These are phyloP conservation scores for Oscheius sp. DNA, from an alignment of 2,888 invertebrate genomes.

Conservation along the genomic window DNA sequence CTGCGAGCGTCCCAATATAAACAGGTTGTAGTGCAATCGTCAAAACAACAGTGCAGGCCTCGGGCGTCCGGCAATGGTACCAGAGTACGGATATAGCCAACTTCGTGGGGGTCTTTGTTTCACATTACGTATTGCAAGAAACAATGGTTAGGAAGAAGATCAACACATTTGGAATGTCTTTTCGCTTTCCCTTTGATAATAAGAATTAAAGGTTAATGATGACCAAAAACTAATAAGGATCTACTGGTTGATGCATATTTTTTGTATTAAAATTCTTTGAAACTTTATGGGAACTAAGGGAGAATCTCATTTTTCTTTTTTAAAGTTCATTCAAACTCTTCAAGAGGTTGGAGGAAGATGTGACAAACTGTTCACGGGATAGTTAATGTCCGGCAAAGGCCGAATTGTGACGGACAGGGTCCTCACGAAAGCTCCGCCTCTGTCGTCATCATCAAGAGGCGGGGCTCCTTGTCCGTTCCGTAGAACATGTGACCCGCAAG, in stretches of 20 bases:
- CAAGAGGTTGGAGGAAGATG: background rate
- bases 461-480: conserved; percentile 22
- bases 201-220: too few relatives aligned
- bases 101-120: background rate
- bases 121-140: too few relatives aligned
- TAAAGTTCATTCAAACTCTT: too few relatives aligned
- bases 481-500: conserved; percentile 27
- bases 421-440: conserved; percentile 21
- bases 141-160: too few relatives aligned
- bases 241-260: too few relatives aligned
- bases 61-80: conserved; percentile 18
- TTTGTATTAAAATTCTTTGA: too few relatives aligned
- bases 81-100: conserved; percentile 18
- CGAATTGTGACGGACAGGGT: conserved; percentile 21
- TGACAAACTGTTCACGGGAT: too few relatives aligned
- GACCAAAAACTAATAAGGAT: too few relatives aligned
- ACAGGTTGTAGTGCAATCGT: conserved; percentile 29
- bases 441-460: conserved; percentile 17
- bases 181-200: too few relatives aligned
- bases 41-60: conserved; percentile 29
- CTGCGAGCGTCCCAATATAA: conserved; percentile 26
- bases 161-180: too few relatives aligned
- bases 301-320: too few relatives aligned
- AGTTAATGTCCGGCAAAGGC: conserved; percentile 2
- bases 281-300: too few relatives aligned